Base-by-base conservation (phyloP, 2,113 vertebrate species). In the Lynx canadensis region DNA sequence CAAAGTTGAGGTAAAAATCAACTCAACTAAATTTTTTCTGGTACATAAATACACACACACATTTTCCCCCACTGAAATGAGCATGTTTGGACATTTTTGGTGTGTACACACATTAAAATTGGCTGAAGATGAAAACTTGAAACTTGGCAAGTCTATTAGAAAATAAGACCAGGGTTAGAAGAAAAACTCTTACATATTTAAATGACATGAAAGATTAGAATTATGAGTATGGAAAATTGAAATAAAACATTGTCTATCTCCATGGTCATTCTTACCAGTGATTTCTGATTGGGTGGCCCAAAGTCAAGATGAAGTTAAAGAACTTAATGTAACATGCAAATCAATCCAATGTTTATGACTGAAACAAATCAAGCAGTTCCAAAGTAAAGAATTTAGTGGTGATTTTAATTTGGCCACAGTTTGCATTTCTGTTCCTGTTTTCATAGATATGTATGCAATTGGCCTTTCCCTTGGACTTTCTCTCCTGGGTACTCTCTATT, bases 121-220 rank as follows among this genome's bases (percentile, higher is more conserved):
- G 95, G 71, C 81, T 91, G 60, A 88, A 66, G 68, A 81, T 89
- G 88, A 48, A 96, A 60, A 96, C 18, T 95, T 60, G n/a, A 96
- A 97, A 97, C 78, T 98, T 97, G 88, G 79, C 81, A 96, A 97
- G 60, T 38, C 65, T 89, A 5, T 87, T 91, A 89, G 84, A 97
- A 95, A 91, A 83, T 80, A 97, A 93, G 69, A 82, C 41, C 84
- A 97, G 36, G 41, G 38, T 86, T 96, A 96, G 52, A 96, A 89
- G 52, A 57, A 97, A 93, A 95, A 82, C 25, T 89, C 80, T 66
- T 97, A 23, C 69, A 89, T 69, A 95, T 92, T 82, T 86, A 96
- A 96, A n/a, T 76, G 68, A 66, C 78, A 94, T 48, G 38, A 97
- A 91, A 36, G 33, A 79, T 95, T 91, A 91, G 52, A 95, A 95